Evolutionary conservation across 2,888 invertebrate genomes (phyloP), one percentile per base, ranked within the genome.

Genomic region (Syritta pipiens): DNA sequence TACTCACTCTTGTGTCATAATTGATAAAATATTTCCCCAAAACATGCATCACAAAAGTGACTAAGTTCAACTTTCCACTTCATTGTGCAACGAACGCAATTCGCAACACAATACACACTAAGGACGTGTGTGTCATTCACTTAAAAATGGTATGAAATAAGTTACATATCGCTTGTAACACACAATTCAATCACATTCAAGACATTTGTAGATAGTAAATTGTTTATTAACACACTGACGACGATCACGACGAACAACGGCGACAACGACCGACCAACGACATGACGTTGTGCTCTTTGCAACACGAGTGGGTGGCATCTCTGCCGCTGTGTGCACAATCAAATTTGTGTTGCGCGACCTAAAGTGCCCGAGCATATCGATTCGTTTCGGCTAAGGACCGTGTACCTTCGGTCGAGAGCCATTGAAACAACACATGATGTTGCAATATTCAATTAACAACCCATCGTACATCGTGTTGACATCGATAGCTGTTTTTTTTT

Each of bases 371-470:
- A 19, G 7, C 30, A 35, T 17, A 42, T 57, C 72, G 40, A 30
- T 49, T 20, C 32, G 12, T 42, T 65, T 59, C 3, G 14, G 12
- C 35, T 51, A 62, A 75, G 75, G 75, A 68, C 53, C 46, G 9
- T 4, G 24, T 24, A 19, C 12, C 4, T 26, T 9, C 55, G 10
- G 12, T 6, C 19, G 20, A 7, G 30, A 19, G 32, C 14, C 14
- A 26, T 6, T 24, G 42, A 17, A 28, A 40, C 32, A 55, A 35
- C 9, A 48, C 17, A 57, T 60, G 48, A 44, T 79, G 79, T 74
- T 79, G 79, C 63, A 79, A 79, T 44, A 68, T 74, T 79, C 79
- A 79, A 74, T 68, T 79, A 79, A 74, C 74, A 74, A 74, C n/a
- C 24, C 55, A 57, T 74, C 62, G 62, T 68, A 79, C 79, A 79